Evolutionary conservation across 2,113 vertebrate species (phyloP).

Genomic region (Bettongia penicillata): DNA sequence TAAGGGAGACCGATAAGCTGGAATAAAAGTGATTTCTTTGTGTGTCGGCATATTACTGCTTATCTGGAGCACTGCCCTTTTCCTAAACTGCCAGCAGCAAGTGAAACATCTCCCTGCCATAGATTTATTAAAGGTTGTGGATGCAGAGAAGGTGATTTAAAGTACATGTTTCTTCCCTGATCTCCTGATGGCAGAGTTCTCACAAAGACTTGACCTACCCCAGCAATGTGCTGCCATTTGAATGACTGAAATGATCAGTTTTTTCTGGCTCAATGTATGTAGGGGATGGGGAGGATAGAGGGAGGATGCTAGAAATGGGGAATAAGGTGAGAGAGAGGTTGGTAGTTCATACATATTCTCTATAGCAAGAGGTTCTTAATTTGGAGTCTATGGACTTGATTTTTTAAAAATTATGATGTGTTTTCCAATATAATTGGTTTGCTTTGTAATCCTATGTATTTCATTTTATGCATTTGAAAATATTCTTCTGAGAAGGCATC

Average conservation of each 20-base stretch:
- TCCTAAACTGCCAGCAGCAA: constrained; percentile 44
- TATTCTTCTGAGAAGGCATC: background rate
- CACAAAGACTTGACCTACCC: constrained; percentile 45
- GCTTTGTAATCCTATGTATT: background rate
- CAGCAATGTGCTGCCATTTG: constrained; percentile 45
- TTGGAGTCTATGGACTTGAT: background rate
- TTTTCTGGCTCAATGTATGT: constrained; percentile 15
- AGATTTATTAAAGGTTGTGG: constrained; percentile 59
- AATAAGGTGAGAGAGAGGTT: background rate
- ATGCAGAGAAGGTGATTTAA: constrained; percentile 55
- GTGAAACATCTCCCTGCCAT: constrained; percentile 29
- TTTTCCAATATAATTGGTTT: background rate
- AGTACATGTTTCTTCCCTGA: constrained; percentile 41
- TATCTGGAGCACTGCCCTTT: constrained; percentile 62
- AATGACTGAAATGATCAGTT: constrained; percentile 54
- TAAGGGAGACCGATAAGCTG: constrained; percentile 54
- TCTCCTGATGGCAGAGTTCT: constrained; percentile 41
- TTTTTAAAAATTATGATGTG: background rate
- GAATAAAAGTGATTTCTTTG: constrained; percentile 52
- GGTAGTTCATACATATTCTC: background rate
- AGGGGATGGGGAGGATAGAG: background rate
- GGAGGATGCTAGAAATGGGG: background rate
- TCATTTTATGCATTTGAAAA: background rate
- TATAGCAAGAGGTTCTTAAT: background rate
- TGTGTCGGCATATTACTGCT: constrained; percentile 48